These are phyloP conservation scores for Halictus ligatus DNA, from an alignment of 2,888 invertebrate species.

Conservation along the genomic window DNA sequence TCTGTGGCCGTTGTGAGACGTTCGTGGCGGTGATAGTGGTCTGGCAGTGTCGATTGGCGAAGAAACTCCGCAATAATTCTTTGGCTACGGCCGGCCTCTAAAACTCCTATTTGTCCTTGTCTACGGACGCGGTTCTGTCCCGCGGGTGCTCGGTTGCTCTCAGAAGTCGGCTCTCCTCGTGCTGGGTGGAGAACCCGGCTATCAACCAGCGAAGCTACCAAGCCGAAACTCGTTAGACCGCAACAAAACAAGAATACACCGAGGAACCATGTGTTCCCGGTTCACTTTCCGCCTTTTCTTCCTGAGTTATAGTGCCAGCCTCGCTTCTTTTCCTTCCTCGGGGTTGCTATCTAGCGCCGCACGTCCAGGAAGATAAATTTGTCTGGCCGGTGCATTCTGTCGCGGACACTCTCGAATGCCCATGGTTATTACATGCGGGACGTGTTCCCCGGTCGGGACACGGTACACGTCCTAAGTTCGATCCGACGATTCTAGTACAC, in stretches of 20 bases:
- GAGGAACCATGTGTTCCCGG: not conserved
- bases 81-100: not conserved
- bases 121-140: not conserved
- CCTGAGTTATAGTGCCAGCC: conserved; percentile 5
- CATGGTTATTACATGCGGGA: conserved; percentile 42
- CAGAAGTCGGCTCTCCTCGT: not conserved
- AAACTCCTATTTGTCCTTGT: not conserved
- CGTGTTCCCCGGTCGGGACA: conserved; percentile 5
- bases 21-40: not conserved
- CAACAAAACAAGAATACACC: conserved; percentile 2
- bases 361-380: conserved; percentile 48
- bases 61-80: not conserved
- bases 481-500: not conserved
- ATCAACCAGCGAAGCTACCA: conserved; percentile 8
- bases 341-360: conserved; percentile 35
- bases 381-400: conserved; percentile 36
- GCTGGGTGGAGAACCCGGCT: not conserved
- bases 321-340: not conserved
- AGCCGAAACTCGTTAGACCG: conserved; percentile 1
- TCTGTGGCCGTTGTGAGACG: not conserved
- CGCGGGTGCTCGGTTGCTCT: not conserved
- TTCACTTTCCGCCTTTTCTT: conserved; percentile 4
- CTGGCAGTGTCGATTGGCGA: not conserved
- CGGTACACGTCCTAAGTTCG: conserved; percentile 7
- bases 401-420: conserved; percentile 21